These are phyloP conservation scores for Mobula hypostoma DNA, from an alignment of 2,113 vertebrate genomes.

Conservation along the genomic window DNA sequence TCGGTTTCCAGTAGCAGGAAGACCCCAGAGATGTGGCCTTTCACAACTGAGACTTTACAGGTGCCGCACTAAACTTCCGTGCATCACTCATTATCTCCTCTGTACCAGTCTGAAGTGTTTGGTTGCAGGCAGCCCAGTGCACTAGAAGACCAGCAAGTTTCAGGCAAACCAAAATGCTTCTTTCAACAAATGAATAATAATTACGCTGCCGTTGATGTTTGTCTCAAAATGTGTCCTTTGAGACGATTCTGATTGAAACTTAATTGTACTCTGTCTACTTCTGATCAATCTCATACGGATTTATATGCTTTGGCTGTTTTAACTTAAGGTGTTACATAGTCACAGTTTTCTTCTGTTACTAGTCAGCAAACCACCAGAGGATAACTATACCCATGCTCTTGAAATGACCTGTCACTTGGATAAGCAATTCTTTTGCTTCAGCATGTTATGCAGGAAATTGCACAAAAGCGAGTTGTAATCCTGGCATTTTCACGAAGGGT, in stretches of 20 bases:
- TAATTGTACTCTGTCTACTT: not conserved
- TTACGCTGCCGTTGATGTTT: no score
- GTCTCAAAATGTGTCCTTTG: not conserved
- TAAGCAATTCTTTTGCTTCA: not conserved
- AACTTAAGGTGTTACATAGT: not conserved
- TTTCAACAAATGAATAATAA: no score
- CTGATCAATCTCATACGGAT: not conserved
- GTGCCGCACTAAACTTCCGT: no score
- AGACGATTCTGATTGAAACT: not conserved
- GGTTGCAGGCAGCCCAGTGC: no score
- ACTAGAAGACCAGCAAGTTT: no score
- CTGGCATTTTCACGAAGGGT: not conserved
- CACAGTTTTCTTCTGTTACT: not conserved
- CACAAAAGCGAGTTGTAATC: not conserved
- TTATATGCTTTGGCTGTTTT: not conserved
- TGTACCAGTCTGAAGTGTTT: no score
- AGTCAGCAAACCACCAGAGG: not conserved
- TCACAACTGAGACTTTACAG: no score
- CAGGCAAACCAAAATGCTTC: no score
- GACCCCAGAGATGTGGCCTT: no score
- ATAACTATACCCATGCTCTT: not conserved
- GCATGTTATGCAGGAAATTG: not conserved
- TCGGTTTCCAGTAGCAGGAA: no score
- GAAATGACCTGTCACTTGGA: not conserved
- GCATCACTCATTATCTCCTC: no score